These are phyloP conservation scores for Antennarius maculatus DNA, from an alignment of 2,797 vertebrate species.

Conservation along the genomic window DNA sequence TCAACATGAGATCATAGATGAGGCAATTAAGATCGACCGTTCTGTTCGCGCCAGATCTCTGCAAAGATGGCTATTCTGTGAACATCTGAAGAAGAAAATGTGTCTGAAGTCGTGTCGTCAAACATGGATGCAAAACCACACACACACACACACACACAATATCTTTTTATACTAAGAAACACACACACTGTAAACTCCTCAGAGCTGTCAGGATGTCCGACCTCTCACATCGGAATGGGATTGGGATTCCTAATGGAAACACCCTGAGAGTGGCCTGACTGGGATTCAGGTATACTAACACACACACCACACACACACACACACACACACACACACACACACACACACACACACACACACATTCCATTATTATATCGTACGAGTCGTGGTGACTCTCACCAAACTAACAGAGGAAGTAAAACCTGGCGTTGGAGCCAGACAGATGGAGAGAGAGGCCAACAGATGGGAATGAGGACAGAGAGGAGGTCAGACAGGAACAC, in stretches of 20 bases:
- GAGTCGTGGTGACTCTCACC: conserved; percentile 20
- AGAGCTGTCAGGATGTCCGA: conserved; percentile 4
- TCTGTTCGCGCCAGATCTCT: no score
- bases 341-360: no score
- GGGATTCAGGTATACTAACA: no score
- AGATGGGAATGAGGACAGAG: conserved; percentile 62
- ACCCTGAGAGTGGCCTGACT: conserved; percentile 1
- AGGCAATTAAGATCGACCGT: no score
- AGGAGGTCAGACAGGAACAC: conserved; percentile 65
- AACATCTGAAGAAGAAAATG: no score
- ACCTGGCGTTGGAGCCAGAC: conserved; percentile 27
- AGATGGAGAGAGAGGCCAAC: conserved; percentile 61
- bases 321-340: no score
- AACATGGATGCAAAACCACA: neutral
- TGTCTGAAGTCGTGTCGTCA: no score
- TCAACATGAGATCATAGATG: no score
- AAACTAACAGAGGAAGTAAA: conserved; percentile 24
- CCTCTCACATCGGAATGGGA: conserved; percentile 6
- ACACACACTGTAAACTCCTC: conserved; percentile 14
- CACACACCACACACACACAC: no score
- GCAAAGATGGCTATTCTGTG: no score
- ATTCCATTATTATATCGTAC: neutral
- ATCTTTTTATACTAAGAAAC: neutral
- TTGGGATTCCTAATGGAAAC: conserved; percentile 25
- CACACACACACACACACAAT: neutral